Base-by-base conservation (phyloP, 2,113 vertebrate genomes). In the Triplophysa tibetana region DNA sequence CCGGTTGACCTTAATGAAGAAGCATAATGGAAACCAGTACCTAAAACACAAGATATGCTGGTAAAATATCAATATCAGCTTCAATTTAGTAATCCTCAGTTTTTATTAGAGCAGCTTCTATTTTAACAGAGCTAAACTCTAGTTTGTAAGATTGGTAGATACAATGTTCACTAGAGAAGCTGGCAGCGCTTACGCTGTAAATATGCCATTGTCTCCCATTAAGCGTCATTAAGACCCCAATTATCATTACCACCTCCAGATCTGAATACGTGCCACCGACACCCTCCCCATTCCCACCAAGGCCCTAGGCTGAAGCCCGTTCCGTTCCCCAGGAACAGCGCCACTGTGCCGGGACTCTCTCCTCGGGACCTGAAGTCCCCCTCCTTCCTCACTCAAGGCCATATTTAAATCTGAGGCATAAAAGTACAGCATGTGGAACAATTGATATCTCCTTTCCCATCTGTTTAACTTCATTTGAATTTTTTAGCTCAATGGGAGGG, bases 401-500 rank as follows among this genome's bases (percentile, higher is more conserved):
- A 64, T 54, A 63, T 68, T 88, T 87, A 85, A 89, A 87, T 83
- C 86, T 67, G 66, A 84, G 65, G 69, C 77, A 86, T 87, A 88
- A 88, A 91, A 89, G 84, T 89, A 86, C 86, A 85, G 87, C 85
- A 84, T 85, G 89, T 87, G 89, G 89, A 90, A 90, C 91, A 91
- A 90, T 89, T 85, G 89, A 80, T 85, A 88, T 89, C 87, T 88
- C 89, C 88, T 89, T 87, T 88, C 89, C 90, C 91, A 92, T 92
- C 91, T 92, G 91, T 81, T 90, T 88, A 89, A 91, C 89, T 90
- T 90, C 83, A 92, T 91, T 92, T 90, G 88, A 88, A 91, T 91
- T 91, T 87, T 87, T 88, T 86, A 88, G 83, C 86, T 86, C 78
- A 80, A 87, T 88, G 86, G 72, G 89, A 84, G 86, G 84, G 80